A percentile compares a stretch with the other conserved stretches of the same genome.
Conservation (phyloP, 1,140 invertebrate species). For the Acromyrmex charruanus region DNA sequence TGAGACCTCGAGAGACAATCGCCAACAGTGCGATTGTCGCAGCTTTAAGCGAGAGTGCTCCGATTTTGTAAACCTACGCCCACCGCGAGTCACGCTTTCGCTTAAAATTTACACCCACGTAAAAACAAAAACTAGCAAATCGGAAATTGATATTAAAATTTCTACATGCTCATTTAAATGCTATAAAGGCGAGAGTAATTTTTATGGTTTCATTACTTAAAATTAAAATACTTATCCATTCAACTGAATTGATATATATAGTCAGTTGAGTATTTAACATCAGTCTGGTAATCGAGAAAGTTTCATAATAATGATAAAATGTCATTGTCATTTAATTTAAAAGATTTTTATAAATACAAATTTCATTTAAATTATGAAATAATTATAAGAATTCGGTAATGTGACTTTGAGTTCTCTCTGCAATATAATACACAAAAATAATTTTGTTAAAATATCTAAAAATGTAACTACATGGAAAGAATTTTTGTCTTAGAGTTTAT, state of each 20-base stretch:
- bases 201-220: background rate
- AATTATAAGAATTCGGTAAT: background rate
- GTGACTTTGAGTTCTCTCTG: background rate
- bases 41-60: constrained; percentile 45
- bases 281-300: background rate
- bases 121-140: background rate
- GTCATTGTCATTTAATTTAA: background rate
- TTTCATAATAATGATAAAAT: background rate
- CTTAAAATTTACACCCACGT: constrained; percentile 12
- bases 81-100: background rate
- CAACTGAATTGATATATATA: no score
- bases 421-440: no score
- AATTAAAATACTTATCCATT: background rate
- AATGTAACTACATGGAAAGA: no score
- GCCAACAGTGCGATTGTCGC: constrained; percentile 45
- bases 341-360: background rate
- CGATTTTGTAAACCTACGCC: constrained; percentile 19
- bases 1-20: constrained; percentile 21
- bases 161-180: background rate
- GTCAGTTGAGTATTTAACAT: background rate
- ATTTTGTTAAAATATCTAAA: no score
- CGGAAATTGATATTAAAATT: background rate
- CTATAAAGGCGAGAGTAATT: background rate
- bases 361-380: background rate
- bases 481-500: no score